These are phyloP conservation scores for Ramphastos sulfuratus DNA, from an alignment of 2,113 vertebrate species.

Conservation along the genomic window DNA sequence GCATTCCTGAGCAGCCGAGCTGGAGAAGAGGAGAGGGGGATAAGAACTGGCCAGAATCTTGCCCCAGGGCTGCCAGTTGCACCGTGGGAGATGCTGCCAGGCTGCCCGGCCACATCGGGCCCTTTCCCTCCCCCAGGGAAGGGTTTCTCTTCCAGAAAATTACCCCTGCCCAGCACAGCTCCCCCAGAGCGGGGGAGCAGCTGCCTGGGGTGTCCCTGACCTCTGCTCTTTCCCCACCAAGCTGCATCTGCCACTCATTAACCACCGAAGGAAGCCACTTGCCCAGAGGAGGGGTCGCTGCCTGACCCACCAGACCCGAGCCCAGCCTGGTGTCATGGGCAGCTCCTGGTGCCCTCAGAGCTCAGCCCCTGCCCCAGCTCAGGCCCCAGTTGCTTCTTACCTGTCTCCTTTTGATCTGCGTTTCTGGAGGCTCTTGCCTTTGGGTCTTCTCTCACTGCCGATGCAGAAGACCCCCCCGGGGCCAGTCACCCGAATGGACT, in stretches of 20 bases:
- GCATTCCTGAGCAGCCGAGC: accelerated
- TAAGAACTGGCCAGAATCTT: background rate
- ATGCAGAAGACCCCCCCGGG: slow-evolving; percentile 91
- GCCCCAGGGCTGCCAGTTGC: background rate
- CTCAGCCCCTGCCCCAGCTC: background rate
- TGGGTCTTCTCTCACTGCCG: slow-evolving; percentile 92
- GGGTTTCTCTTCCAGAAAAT: background rate
- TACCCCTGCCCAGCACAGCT: background rate
- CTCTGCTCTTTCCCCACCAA: slow-evolving; percentile 75
- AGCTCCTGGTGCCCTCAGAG: background rate
- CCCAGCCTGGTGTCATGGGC: background rate
- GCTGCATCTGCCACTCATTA: slow-evolving; percentile 88
- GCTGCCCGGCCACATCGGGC: background rate
- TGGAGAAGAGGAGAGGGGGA: background rate
- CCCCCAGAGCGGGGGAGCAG: background rate
- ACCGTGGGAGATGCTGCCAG: background rate
- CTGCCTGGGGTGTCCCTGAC: slow-evolving; percentile 73
- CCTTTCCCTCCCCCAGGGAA: slow-evolving; percentile 18
- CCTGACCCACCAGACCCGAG: background rate
- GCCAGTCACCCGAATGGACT: slow-evolving; percentile 91
- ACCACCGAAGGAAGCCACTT: slow-evolving; percentile 66
- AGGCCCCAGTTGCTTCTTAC: slow-evolving; percentile 56
- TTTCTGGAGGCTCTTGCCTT: slow-evolving; percentile 93
- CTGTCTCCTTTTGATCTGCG: slow-evolving; percentile 93
- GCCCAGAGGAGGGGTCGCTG: background rate